Evolutionary conservation across 2,797 vertebrate species (phyloP).

Genomic region (Glossophaga mutica): DNA sequence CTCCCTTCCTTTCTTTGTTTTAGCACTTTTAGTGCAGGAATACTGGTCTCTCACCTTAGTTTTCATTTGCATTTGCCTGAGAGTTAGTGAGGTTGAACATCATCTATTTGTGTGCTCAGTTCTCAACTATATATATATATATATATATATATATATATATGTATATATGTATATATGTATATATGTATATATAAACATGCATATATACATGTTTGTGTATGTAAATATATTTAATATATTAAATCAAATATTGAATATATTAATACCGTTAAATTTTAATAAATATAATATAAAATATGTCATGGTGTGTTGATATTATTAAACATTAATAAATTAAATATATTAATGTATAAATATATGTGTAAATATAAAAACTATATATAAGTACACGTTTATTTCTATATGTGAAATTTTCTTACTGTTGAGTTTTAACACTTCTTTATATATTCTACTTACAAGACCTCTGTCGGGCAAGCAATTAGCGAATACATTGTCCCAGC

Average conservation of each 20-base stretch:
- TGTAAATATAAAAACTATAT: no score
- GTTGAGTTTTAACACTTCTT: neutral
- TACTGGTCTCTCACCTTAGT: neutral
- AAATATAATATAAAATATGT: no score
- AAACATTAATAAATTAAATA: no score
- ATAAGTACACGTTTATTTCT: no score
- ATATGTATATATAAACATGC: neutral
- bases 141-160: no score
- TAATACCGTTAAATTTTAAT: no score
- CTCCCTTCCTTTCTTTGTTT: neutral
- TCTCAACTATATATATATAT: neutral
- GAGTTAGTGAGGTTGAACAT: neutral
- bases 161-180: neutral
- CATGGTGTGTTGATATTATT: no score
- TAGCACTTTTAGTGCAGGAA: neutral
- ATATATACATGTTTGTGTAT: no score
- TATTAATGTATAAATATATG: no score
- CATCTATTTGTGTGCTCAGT: neutral
- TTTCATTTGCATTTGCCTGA: neutral
- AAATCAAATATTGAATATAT: no score
- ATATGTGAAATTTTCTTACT: neutral
- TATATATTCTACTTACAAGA: neutral
- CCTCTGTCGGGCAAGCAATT: neutral
- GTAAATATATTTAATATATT: no score
- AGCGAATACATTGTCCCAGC: neutral